phyloP scores from a whole-genome alignment of 2,113 vertebrate genomes.

The Setophaga kirtlandii region DNA sequence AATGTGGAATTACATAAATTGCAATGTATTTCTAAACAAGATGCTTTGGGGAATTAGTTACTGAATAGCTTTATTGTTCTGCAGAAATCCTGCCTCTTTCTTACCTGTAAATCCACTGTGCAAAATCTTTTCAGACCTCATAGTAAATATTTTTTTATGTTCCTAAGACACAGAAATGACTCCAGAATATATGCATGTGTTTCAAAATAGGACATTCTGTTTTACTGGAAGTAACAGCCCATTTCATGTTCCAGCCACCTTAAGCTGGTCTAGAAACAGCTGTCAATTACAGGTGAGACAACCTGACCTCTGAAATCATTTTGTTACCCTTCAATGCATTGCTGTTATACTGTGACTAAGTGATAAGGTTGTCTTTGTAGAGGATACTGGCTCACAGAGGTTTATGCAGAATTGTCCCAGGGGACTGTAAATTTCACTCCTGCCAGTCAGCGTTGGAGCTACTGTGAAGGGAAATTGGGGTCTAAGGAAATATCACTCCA shows the following conservation, averaged over 20 bases:
- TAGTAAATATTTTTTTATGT: background rate
- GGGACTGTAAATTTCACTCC: background rate
- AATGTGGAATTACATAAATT: background rate
- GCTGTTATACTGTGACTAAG: background rate
- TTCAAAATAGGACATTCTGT: background rate
- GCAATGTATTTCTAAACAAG: background rate
- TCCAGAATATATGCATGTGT: background rate
- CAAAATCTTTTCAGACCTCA: background rate
- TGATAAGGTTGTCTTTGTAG: background rate
- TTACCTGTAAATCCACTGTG: background rate
- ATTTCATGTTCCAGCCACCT: background rate
- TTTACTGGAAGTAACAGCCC: background rate
- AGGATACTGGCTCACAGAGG: background rate
- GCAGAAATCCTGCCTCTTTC: background rate
- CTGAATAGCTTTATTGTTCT: background rate
- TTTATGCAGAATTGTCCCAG: background rate
- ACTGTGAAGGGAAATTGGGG: background rate
- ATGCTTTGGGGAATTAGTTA: background rate
- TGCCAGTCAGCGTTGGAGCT: background rate
- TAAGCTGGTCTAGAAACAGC: background rate
- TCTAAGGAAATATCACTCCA: background rate
- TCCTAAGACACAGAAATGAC: background rate
- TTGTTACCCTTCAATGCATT: constrained; percentile 30
- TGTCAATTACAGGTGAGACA: background rate
- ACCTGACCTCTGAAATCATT: constrained; percentile 31